Percentiles rank a stretch among this genome's conserved stretches.
These are phyloP conservation scores for Budorcas taxicolor DNA, from an alignment of 2,113 vertebrate genomes.

Conservation along the genomic window DNA sequence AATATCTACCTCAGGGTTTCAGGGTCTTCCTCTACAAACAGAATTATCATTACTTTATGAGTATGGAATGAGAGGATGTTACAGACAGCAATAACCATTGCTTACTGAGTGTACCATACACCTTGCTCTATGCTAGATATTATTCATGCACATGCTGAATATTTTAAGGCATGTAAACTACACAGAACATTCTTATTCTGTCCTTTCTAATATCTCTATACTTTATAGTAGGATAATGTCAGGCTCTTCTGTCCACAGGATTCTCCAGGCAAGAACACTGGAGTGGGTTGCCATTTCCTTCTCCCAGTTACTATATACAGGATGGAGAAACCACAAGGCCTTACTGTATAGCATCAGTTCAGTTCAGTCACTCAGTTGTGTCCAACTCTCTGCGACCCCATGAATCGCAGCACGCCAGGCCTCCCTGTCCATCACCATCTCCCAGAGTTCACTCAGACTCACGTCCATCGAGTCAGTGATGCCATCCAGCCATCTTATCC, in stretches of 20 bases:
- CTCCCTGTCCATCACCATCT: too few relatives aligned
- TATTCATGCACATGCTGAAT: background rate
- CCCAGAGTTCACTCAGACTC: too few relatives aligned
- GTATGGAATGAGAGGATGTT: background rate
- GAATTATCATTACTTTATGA: background rate
- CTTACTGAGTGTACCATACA: background rate
- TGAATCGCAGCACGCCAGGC: too few relatives aligned
- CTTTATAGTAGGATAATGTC: background rate
- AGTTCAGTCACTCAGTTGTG: too few relatives aligned
- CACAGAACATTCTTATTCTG: background rate
- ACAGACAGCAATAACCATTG: background rate
- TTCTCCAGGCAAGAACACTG: too few relatives aligned
- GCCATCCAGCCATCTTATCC: too few relatives aligned
- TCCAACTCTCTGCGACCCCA: too few relatives aligned
- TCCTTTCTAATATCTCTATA: background rate
- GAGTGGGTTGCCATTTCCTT: too few relatives aligned
- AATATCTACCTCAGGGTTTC: background rate
- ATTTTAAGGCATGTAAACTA: background rate
- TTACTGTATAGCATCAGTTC: background rate
- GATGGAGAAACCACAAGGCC: background rate
- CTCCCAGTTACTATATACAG: background rate
- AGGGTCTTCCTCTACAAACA: background rate
- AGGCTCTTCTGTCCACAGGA: too few relatives aligned
- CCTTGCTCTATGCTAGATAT: rapidly evolving
- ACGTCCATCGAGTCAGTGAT: too few relatives aligned